Evolutionary conservation across 2,113 vertebrate species (phyloP), one percentile per base, ranked within the genome.

Genomic region (Calidris pugnax): DNA sequence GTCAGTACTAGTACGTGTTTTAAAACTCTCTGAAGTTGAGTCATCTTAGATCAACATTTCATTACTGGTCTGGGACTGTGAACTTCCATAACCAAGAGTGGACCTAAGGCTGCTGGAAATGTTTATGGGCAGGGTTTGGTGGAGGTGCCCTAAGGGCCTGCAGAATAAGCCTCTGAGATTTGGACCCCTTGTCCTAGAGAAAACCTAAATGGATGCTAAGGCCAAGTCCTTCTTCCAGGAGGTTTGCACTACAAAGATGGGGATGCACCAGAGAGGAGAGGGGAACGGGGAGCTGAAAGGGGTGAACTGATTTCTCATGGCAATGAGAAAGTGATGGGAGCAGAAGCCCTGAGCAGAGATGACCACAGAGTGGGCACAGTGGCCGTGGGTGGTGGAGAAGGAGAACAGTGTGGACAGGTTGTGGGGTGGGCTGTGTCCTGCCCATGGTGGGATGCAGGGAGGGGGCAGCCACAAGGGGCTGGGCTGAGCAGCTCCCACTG

Each of bases 251-350:
- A 3, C 32, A 8, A 12, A 18, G 11, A 4, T 1, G 2, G 15
- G 62, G 50, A 2, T 16, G 0, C 9, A 13, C 24, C 28, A 22
- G n/a, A 15, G 66, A 18, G 1, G 33, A 22, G 57, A 11, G 24
- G 48, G 26, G 35, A 10, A 30, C 5, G 21, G 80, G 26, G 63
- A 15, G 50, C 50, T 6, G 0, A 12, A 0, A 19, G 37, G 48
- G 14, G 3, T 22, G 26, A 43, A 3, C 1, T 3, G 10, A 2
- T 23, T 26, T 51, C 45, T 39, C 22, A 3, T 0, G 4, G 20
- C 19, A 16, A 20, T 8, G 3, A 2, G 39, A 12, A 26, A 45
- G 7, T 11, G 22, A 18, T 10, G 51, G 60, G 60, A 28, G 43
- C 59, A 37, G 55, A 60, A 33, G 66, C 60, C 19, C 12, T 6